These are phyloP conservation scores for Cataglyphis rosenhaueri DNA, from an alignment of 2,888 invertebrate genomes.

Conservation along the genomic window DNA sequence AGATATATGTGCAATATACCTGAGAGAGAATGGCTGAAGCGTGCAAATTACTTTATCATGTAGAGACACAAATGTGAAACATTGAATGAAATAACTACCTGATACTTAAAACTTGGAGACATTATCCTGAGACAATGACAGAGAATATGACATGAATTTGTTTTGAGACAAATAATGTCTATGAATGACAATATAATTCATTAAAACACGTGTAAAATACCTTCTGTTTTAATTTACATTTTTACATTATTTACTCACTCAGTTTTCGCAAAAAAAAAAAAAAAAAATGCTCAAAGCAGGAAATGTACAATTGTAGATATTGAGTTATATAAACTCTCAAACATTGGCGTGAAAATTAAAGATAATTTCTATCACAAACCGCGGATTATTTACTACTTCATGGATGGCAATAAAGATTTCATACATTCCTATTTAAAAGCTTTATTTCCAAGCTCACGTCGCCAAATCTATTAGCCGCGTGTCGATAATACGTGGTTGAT, in stretches of 20 bases:
- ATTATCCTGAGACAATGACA: not conserved
- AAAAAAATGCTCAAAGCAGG: not conserved
- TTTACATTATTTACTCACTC: not conserved
- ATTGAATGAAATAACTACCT: constrained; percentile 1
- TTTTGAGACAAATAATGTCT: not conserved
- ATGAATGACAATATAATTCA: not conserved
- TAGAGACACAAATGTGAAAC: constrained; percentile 4
- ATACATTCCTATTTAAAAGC: constrained; percentile 60
- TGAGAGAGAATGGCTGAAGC: not conserved
- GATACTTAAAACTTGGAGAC: not conserved
- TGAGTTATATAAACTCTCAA: not conserved
- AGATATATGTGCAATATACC: constrained; percentile 18
- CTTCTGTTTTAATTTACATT: constrained; percentile 30
- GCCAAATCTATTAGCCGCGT: constrained; percentile 59
- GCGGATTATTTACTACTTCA: constrained; percentile 64
- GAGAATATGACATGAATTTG: not conserved
- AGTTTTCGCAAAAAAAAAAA: not conserved
- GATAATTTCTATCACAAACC: constrained; percentile 71
- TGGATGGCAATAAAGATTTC: constrained; percentile 69
- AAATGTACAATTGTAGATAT: constrained; percentile 2
- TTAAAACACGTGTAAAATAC: not conserved
- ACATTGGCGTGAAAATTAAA: constrained; percentile 57
- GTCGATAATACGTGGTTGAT: constrained; percentile 48
- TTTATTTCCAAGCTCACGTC: constrained; percentile 16
- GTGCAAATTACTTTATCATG: constrained; percentile 56